A percentile compares a stretch with the other conserved stretches of the same genome.
Conservation (phyloP, 1,140 invertebrate genomes). For the Matsumurasca onukii region DNA sequence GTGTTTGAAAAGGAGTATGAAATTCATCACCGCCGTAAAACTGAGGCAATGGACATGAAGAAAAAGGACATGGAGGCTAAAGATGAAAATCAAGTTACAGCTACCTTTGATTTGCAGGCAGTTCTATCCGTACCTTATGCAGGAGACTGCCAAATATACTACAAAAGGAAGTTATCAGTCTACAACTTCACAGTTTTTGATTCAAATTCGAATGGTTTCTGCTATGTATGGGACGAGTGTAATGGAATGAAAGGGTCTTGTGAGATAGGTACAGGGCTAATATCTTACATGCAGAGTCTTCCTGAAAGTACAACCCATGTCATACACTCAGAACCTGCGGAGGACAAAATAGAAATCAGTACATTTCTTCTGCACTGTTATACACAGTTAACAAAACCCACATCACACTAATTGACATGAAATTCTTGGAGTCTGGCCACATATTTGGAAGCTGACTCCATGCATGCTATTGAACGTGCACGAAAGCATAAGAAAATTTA, state of each 20-base stretch:
- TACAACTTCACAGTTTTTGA: conserved; percentile 31
- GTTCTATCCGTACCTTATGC: conserved; percentile 39
- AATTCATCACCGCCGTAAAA: conserved; percentile 10
- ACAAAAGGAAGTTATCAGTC: conserved; percentile 34
- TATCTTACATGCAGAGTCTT: conserved; percentile 26
- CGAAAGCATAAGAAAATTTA: conserved; percentile 33
- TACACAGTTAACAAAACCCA: conserved; percentile 27
- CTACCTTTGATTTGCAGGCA: conserved; percentile 43
- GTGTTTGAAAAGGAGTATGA: conserved; percentile 24
- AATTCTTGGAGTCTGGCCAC: conserved; percentile 49
- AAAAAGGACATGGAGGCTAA: conserved; percentile 27
- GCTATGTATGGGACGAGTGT: conserved; percentile 32
- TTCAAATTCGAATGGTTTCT: conserved; percentile 29
- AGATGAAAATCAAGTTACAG: conserved; percentile 22
- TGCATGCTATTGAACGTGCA: conserved; percentile 44
- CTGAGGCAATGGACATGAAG: conserved; percentile 30
- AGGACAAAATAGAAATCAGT: conserved; percentile 34
- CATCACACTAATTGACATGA: conserved; percentile 38
- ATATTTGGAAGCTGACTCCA: conserved; percentile 49
- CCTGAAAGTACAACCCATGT: conserved; percentile 28
- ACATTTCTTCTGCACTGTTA: conserved; percentile 29
- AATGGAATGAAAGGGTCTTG: conserved; percentile 26
- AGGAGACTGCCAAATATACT: conserved; percentile 39
- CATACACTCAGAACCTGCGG: conserved; percentile 34
- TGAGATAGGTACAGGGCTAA: conserved; percentile 32